Percentiles rank a stretch among this genome's conserved stretches.
phyloP scores from a whole-genome alignment of 2,888 invertebrate genomes.

The Latrodectus hesperus region DNA sequence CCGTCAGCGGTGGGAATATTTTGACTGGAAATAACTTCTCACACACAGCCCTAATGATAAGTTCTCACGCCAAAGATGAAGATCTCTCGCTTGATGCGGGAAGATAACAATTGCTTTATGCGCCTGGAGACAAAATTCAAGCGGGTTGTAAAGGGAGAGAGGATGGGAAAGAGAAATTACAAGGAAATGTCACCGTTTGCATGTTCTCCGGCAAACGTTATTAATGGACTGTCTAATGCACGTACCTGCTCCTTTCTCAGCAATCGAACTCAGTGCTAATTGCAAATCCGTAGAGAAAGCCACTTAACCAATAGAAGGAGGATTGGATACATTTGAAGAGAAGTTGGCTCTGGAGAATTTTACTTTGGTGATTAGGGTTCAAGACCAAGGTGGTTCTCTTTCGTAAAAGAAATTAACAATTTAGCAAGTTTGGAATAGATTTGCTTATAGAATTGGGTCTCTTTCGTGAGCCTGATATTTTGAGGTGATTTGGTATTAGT shows the following conservation, averaged over 20 bases:
- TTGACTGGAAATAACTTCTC: slow-evolving; percentile 3
- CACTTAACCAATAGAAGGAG: slow-evolving; percentile 42
- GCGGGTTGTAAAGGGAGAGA: background rate
- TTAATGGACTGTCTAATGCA: slow-evolving; percentile 65
- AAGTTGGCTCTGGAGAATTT: slow-evolving; percentile 37
- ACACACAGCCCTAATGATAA: slow-evolving; percentile 49
- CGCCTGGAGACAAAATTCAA: slow-evolving; percentile 36
- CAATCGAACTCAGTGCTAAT: slow-evolving; percentile 57
- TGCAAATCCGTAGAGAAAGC: slow-evolving; percentile 59
- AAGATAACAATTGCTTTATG: slow-evolving; percentile 59
- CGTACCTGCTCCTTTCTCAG: slow-evolving; percentile 37
- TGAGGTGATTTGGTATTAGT: too few relatives aligned
- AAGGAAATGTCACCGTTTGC: slow-evolving; percentile 54
- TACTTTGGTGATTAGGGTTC: slow-evolving; percentile 25
- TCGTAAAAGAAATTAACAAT: slow-evolving; percentile 12
- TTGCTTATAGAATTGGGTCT: background rate
- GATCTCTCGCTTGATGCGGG: slow-evolving; percentile 51
- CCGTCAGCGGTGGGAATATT: background rate
- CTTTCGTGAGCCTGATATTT: too few relatives aligned
- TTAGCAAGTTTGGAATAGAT: background rate
- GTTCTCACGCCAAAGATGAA: slow-evolving; percentile 50
- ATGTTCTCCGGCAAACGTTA: slow-evolving; percentile 36
- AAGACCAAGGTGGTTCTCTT: slow-evolving; percentile 8
- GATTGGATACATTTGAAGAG: slow-evolving; percentile 26
- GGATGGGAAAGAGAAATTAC: slow-evolving; percentile 17